Evolutionary conservation across 2,888 invertebrate species (phyloP).

Genomic region (Lasioglossum calceatum): DNA sequence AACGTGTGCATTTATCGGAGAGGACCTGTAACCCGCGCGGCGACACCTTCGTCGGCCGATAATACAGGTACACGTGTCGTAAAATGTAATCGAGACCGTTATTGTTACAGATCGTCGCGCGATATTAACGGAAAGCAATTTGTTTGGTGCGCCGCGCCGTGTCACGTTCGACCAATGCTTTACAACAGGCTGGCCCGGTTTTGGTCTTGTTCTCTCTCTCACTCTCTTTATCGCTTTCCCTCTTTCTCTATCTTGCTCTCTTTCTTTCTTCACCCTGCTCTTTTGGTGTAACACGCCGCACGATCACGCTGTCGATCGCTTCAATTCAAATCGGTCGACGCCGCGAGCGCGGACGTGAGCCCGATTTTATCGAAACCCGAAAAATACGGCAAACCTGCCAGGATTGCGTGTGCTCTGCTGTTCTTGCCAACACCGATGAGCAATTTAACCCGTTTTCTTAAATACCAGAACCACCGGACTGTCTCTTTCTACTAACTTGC

Average conservation of each 20-base stretch:
- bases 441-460: not conserved
- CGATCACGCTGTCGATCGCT: constrained; percentile 24
- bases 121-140: constrained; percentile 55
- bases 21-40: constrained; percentile 29
- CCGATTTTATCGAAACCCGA: constrained; percentile 36
- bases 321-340: constrained; percentile 16
- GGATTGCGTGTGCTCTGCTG: not conserved
- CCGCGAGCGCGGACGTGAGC: constrained; percentile 32
- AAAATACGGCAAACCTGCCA: not conserved
- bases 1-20: constrained; percentile 40
- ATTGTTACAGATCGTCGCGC: constrained; percentile 57
- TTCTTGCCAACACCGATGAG: not conserved
- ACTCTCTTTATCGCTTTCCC: not conserved
- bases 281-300: not conserved
- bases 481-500: not conserved
- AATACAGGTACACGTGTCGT: constrained; percentile 45
- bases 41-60: constrained; percentile 57
- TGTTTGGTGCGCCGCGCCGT: constrained; percentile 42
- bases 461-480: not conserved
- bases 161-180: constrained; percentile 38
- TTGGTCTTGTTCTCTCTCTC: constrained; percentile 9
- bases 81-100: constrained; percentile 58
- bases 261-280: not conserved
- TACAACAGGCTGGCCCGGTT: constrained; percentile 24
- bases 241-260: not conserved